These are phyloP conservation scores for Psammodynastes pulverulentus DNA, from an alignment of 2,113 vertebrate species.

Conservation along the genomic window DNA sequence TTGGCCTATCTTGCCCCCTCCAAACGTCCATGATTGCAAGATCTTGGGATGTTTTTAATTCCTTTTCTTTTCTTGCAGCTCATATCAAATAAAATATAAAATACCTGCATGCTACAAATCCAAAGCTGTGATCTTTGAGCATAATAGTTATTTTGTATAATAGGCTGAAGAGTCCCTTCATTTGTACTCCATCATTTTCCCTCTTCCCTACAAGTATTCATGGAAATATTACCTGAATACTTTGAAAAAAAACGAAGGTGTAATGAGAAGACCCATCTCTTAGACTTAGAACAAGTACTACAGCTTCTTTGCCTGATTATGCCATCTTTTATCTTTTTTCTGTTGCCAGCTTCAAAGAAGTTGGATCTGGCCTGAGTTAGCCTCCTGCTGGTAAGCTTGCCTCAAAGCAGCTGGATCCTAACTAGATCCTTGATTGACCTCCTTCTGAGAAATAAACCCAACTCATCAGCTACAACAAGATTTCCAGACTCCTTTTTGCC, in stretches of 20 bases:
- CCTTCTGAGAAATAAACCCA: conserved; percentile 31
- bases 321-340: neutral
- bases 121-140: neutral
- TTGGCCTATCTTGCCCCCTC: neutral
- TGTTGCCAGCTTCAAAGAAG: conserved; percentile 1
- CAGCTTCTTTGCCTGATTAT: neutral
- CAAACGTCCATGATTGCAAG: neutral
- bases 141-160: neutral
- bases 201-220: neutral
- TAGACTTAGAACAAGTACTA: neutral
- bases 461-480: conserved; percentile 13
- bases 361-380: conserved; percentile 21
- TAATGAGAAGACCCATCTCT: neutral
- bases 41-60: neutral
- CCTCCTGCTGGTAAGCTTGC: conserved; percentile 21
- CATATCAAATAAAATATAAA: neutral
- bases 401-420: conserved; percentile 1
- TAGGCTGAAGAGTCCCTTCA: neutral
- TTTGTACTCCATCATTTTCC: neutral
- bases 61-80: neutral
- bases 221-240: neutral
- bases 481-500: conserved; percentile 1
- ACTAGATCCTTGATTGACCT: conserved; percentile 24
- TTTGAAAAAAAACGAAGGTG: conserved; percentile 5
- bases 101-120: neutral